A percentile compares a stretch with the other conserved stretches of the same genome.
Conservation (phyloP, 2,113 vertebrate genomes). For the Meriones unguiculatus region DNA sequence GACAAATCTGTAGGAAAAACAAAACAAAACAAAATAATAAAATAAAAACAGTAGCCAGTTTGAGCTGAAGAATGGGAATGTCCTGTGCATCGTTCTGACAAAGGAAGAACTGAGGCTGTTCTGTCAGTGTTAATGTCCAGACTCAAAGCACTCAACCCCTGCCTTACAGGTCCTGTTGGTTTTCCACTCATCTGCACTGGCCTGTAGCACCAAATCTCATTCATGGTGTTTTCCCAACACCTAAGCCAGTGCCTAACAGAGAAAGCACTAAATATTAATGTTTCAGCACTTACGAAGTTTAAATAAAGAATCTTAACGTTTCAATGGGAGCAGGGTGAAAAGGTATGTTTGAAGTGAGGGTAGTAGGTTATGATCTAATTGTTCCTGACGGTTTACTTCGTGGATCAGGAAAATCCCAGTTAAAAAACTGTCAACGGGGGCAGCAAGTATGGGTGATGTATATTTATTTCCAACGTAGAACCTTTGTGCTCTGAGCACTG, state of each 20-base stretch:
- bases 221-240: not conserved
- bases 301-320: not conserved
- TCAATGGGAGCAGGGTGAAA: not conserved
- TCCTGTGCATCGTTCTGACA: not conserved
- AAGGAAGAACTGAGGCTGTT: not conserved
- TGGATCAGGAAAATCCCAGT: not conserved
- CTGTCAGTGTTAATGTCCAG: not conserved
- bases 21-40: not conserved
- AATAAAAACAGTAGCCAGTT: not conserved
- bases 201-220: not conserved
- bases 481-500: not conserved
- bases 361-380: not conserved
- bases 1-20: not conserved
- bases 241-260: not conserved
- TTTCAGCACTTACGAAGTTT: slow-evolving; percentile 12
- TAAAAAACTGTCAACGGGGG: too few relatives aligned
- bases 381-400: not conserved
- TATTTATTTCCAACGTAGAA: not conserved
- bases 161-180: not conserved
- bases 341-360: not conserved
- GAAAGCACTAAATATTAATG: slow-evolving; percentile 7
- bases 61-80: not conserved
- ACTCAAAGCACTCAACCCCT: not conserved
- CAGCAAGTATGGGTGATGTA: too few relatives aligned
- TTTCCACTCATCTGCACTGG: not conserved